Conservation (phyloP, 2,113 vertebrate genomes). For the Uria aalge region DNA sequence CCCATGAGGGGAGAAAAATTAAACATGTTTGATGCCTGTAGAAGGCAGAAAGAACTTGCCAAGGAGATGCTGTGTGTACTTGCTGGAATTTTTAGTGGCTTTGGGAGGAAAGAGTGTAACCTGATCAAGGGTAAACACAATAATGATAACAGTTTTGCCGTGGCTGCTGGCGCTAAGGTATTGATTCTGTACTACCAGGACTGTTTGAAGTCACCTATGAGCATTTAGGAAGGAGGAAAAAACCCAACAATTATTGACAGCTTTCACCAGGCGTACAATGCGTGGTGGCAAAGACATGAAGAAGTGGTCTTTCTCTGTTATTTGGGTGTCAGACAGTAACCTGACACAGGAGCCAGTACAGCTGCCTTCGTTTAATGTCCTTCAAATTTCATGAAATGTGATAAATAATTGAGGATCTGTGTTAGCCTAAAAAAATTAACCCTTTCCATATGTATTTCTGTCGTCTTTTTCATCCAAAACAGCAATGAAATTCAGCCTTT, state of each 20-base stretch:
- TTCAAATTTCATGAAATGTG: constrained; percentile 42
- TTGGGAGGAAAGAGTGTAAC: constrained; percentile 59
- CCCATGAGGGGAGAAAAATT: constrained; percentile 4
- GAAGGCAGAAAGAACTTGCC: background rate
- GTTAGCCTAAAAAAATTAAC: constrained; percentile 1
- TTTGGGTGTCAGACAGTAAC: constrained; percentile 61
- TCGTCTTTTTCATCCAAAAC: background rate
- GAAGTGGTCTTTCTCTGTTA: constrained; percentile 61
- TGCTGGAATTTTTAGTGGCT: constrained; percentile 47
- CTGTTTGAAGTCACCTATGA: constrained; percentile 71
- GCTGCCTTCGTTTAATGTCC: constrained; percentile 62
- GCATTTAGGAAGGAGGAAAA: constrained; percentile 47
- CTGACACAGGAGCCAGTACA: constrained; percentile 67
- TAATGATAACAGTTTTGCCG: constrained; percentile 61
- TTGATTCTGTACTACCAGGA: constrained; percentile 67
- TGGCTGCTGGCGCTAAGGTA: constrained; percentile 63
- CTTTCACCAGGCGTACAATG: constrained; percentile 45
- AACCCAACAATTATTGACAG: constrained; percentile 28
- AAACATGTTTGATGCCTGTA: background rate
- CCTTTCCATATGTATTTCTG: background rate
- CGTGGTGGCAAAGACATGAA: constrained; percentile 57
- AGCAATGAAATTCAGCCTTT: background rate
- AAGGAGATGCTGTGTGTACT: background rate
- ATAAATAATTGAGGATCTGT: constrained; percentile 46
- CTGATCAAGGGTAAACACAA: constrained; percentile 58